These are phyloP conservation scores for Toxotes lorentzi DNA, from an alignment of 2,797 vertebrate genomes.

Conservation along the genomic window DNA sequence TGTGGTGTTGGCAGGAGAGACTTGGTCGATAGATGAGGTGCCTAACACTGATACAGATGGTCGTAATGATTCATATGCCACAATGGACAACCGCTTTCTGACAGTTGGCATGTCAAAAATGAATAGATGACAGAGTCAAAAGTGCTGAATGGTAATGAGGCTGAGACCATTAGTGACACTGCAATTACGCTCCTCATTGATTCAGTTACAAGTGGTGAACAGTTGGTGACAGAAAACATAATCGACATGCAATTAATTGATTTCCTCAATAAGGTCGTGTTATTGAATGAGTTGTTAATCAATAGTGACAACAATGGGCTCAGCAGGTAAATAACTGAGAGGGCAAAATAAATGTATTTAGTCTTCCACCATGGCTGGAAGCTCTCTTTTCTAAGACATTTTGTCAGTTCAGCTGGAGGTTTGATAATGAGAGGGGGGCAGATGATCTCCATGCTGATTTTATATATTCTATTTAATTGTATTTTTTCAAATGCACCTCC, in stretches of 20 bases:
- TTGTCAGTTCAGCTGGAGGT: background rate
- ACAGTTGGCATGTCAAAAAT: constrained; percentile 71
- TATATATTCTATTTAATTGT: background rate
- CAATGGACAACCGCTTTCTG: constrained; percentile 55
- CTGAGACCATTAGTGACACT: constrained; percentile 53
- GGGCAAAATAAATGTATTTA: constrained; percentile 47
- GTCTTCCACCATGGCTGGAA: background rate
- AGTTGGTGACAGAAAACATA: constrained; percentile 65
- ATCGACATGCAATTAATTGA: constrained; percentile 65
- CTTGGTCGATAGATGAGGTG: background rate
- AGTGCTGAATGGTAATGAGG: constrained; percentile 62
- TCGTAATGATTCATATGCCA: constrained; percentile 53
- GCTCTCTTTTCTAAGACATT: background rate
- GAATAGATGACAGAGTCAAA: constrained; percentile 68
- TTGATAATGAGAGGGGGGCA: background rate
- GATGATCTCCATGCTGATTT: background rate
- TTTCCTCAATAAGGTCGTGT: constrained; percentile 40
- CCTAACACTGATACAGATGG: constrained; percentile 68
- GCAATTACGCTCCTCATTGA: constrained; percentile 70
- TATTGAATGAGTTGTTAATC: constrained; percentile 63
- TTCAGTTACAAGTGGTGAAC: constrained; percentile 64
- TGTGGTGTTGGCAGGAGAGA: background rate
- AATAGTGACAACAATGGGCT: constrained; percentile 68
- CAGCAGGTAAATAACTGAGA: constrained; percentile 64
- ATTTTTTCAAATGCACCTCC: background rate